Percentiles rank a stretch among this genome's conserved stretches.
Evolutionary conservation across 1,140 invertebrate species (phyloP).

Genomic region (Pseudomyrmex flavicornis): DNA sequence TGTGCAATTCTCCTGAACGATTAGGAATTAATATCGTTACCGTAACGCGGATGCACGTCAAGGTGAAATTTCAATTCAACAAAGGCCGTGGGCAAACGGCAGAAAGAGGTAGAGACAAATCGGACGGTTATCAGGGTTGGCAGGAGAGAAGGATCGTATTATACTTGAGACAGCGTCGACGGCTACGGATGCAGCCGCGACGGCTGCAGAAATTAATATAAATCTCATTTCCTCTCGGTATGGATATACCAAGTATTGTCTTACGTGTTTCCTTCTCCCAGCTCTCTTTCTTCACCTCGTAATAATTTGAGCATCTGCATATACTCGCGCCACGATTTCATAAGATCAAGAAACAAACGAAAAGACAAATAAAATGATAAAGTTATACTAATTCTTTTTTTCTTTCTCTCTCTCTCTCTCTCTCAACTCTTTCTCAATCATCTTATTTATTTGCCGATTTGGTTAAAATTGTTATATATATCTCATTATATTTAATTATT

Average conservation of each 20-base stretch:
- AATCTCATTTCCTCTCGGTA: conserved; percentile 73
- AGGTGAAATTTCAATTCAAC: conserved; percentile 24
- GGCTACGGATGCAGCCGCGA: conserved; percentile 59
- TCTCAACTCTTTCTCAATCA: neutral
- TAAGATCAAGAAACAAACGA: neutral
- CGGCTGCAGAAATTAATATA: conserved; percentile 78
- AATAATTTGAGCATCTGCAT: conserved; percentile 49
- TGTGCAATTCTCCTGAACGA: neutral
- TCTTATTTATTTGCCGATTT: neutral
- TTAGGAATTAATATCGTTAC: neutral
- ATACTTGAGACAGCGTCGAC: conserved; percentile 31
- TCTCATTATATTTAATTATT: neutral
- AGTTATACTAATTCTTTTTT: too few species aligned
- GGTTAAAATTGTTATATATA: neutral
- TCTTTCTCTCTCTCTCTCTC: too few species aligned
- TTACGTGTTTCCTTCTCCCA: conserved; percentile 60
- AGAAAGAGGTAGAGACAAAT: conserved; percentile 23
- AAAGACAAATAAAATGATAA: too few species aligned
- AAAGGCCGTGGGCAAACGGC: neutral
- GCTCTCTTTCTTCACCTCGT: conserved; percentile 34
- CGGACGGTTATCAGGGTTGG: neutral
- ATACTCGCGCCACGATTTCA: neutral
- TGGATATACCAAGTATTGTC: conserved; percentile 69
- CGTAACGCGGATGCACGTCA: conserved; percentile 17
- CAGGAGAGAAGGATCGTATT: neutral